Conservation (phyloP, 2,113 vertebrate species). For the Dolichotis patagonum region DNA sequence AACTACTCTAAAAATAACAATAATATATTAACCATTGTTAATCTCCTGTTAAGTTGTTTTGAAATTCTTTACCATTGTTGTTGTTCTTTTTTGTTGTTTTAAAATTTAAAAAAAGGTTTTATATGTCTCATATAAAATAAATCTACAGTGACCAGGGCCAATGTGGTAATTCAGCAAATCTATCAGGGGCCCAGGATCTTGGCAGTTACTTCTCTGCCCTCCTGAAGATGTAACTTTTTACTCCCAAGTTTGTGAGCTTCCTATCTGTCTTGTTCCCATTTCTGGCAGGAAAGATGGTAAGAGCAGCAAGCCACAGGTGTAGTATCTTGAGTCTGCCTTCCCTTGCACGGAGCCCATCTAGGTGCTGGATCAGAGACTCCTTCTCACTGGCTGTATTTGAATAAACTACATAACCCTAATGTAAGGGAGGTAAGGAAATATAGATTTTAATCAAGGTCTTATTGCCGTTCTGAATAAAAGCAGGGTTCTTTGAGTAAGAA, state of each 20-base stretch:
- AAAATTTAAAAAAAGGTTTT: neutral
- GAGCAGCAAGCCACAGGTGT: neutral
- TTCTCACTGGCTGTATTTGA: neutral
- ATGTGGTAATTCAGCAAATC: neutral
- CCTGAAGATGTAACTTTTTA: neutral
- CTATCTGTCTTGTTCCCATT: neutral
- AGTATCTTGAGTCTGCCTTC: neutral
- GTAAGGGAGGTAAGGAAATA: neutral
- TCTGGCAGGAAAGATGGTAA: neutral
- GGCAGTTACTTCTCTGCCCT: neutral
- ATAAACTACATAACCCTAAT: neutral
- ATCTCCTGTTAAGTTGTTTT: no score
- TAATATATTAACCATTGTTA: no score
- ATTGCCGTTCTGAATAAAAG: conserved; percentile 5
- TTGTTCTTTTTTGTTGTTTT: no score
- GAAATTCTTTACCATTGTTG: no score
- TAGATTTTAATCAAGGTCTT: neutral
- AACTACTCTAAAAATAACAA: no score
- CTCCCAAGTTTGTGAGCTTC: neutral
- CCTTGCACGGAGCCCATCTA: neutral
- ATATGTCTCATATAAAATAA: neutral
- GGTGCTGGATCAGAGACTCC: neutral
- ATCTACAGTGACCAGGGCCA: neutral
- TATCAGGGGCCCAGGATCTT: neutral
- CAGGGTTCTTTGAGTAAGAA: neutral